These are phyloP conservation scores for Meganola albula DNA, from an alignment of 2,888 invertebrate species.

Conservation along the genomic window DNA sequence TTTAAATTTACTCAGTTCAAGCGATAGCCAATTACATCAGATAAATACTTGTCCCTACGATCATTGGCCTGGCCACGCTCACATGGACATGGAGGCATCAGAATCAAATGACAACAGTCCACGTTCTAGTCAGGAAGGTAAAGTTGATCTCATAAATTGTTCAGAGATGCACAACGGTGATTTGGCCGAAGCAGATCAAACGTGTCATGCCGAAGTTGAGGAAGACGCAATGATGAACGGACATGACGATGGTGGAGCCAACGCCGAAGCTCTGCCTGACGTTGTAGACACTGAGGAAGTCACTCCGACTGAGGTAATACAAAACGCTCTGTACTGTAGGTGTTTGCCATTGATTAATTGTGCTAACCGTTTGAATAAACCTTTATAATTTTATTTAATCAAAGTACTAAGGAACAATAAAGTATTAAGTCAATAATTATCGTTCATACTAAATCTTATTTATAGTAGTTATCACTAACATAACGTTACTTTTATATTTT, in stretches of 20 bases:
- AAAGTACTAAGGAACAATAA: too few relatives aligned
- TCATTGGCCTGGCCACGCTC: constrained; percentile 60
- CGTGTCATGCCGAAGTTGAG: constrained; percentile 66
- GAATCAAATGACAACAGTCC: constrained; percentile 50
- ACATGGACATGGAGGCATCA: constrained; percentile 51
- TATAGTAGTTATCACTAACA: too few relatives aligned
- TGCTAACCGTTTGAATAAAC: constrained; percentile 34
- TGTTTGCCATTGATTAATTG: constrained; percentile 66
- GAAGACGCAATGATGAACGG: constrained; percentile 25
- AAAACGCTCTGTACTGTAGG: constrained; percentile 67
- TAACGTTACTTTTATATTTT: too few relatives aligned
- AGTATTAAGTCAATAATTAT: too few relatives aligned
- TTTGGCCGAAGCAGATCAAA: constrained; percentile 89
- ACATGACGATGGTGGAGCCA: constrained; percentile 38
- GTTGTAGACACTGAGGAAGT: constrained; percentile 71
- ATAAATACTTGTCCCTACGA: constrained; percentile 60
- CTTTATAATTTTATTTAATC: too few relatives aligned
- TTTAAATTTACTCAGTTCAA: constrained; percentile 56
- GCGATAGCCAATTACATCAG: constrained; percentile 59
- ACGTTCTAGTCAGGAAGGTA: constrained; percentile 58
- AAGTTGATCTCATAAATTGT: constrained; percentile 65
- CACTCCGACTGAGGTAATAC: constrained; percentile 74
- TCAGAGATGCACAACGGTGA: constrained; percentile 83
- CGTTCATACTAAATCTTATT: too few relatives aligned
- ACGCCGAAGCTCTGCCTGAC: constrained; percentile 59